Percentiles rank a stretch among this genome's conserved stretches.
phyloP scores from a whole-genome alignment of 2,113 vertebrate species.

The Labeo rohita region DNA sequence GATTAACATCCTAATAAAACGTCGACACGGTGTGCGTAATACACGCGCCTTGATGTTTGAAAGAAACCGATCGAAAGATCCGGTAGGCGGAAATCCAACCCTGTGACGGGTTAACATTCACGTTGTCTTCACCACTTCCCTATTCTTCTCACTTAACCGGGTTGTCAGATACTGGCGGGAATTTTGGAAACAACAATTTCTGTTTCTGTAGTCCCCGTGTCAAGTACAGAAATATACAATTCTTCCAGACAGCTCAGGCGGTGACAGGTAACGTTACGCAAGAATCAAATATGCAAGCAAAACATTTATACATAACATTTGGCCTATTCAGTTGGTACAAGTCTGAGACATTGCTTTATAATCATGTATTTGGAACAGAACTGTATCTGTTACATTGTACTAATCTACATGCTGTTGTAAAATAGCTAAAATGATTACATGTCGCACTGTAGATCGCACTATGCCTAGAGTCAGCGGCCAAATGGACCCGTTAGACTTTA shows the following conservation, averaged over 20 bases:
- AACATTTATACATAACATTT: neutral
- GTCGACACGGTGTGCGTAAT: no score
- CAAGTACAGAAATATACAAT: neutral
- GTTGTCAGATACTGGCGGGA: neutral
- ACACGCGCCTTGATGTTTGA: neutral
- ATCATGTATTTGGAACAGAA: neutral
- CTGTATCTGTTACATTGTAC: neutral
- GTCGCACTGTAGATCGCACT: neutral
- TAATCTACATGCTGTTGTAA: neutral
- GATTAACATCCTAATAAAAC: no score
- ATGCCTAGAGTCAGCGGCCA: neutral
- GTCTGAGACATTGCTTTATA: neutral
- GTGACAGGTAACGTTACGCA: neutral
- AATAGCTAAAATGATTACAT: neutral
- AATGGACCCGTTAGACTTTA: conserved; percentile 67
- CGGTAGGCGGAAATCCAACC: neutral
- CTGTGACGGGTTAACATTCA: conserved; percentile 49
- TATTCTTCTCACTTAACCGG: accelerated
- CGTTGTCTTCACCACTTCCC: conserved; percentile 64
- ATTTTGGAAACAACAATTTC: neutral
- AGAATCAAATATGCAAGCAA: neutral
- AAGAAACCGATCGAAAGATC: neutral
- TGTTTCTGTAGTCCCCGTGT: neutral
- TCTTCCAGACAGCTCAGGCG: neutral
- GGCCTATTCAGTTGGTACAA: neutral